These are phyloP conservation scores for Micrastur ruficollis DNA, from an alignment of 2,797 vertebrate genomes.

Conservation along the genomic window DNA sequence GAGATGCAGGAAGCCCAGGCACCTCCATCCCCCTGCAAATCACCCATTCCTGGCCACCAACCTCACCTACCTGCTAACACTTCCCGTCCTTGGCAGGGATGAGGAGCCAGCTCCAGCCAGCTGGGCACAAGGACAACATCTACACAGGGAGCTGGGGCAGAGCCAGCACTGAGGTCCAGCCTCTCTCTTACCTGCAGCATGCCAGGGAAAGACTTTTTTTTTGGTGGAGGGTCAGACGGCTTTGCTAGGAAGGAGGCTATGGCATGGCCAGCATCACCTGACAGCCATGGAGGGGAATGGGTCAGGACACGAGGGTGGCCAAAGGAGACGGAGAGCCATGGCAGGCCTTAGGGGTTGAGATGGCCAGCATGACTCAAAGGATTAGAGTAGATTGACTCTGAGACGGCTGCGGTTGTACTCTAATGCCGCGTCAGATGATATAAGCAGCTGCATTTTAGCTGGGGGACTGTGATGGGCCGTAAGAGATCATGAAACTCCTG, in stretches of 20 bases:
- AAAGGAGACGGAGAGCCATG: neutral
- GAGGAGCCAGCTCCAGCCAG: neutral
- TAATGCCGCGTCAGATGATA: fast-evolving
- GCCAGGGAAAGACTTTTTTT: neutral
- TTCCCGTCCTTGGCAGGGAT: neutral
- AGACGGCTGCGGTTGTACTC: fast-evolving
- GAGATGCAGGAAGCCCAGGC: neutral
- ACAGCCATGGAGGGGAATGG: fast-evolving
- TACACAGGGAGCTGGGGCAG: neutral
- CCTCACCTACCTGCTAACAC: neutral
- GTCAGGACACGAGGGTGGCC: neutral
- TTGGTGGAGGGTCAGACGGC: neutral
- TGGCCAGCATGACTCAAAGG: neutral
- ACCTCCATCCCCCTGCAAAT: neutral
- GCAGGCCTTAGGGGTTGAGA: too few relatives aligned
- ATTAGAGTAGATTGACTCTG: fast-evolving
- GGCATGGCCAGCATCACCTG: neutral
- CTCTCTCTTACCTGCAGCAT: neutral
- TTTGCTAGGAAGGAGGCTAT: neutral
- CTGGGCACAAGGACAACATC: neutral
- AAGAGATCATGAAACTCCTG: neutral
- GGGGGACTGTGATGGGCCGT: neutral
- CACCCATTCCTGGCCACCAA: neutral
- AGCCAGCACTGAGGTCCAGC: neutral
- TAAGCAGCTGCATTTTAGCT: neutral